Base-by-base conservation (phyloP, 2,888 invertebrate species). In the Harmothoe impar region DNA sequence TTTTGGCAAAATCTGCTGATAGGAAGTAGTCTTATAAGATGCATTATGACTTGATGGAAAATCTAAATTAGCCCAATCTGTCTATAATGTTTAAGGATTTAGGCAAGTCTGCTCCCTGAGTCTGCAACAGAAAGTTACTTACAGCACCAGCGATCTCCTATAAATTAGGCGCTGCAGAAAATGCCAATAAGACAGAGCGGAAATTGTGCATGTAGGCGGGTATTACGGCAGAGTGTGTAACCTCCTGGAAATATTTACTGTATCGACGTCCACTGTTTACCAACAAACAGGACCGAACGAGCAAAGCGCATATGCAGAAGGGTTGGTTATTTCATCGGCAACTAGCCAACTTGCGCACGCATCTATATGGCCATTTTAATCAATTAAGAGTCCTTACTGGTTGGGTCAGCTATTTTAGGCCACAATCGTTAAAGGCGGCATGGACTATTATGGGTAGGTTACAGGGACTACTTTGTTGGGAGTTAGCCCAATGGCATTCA, bases 131-230 rank as follows among this genome's bases (percentile, higher is more conserved):
- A 43, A 43, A 43, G 43, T 43, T 10, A 43, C 10, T 43, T 43
- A 43, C 5, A 43, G 43, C 43, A 43, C 5, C 10, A 43, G 43
- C 43, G 43, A 43, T 43, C 43, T 43, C 43, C 43, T 43, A 43
- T 43, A 43, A 43, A 43, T 43, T 43, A 43, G 43, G 43, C 43
- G 5, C 43, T 43, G 31, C 17, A 25, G 77, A 25, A 77, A 77
- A 25, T 5, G 31, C n/a, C 77, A 77, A 77, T 77, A 77, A 25
- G 31, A 25, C n/a, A 20, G 31, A 31, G 29, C 20, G 77, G 77
- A 77, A 77, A 77, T 77, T 77, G 77, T 77, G 31, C 31, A 31
- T 77, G 77, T 77, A 77, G 81, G 81, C 20, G 81, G 33, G n/a
- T 35, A 35, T 81, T 43, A 81, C 43, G 35, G 3, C 81, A 35